Base-by-base conservation (phyloP, 2,888 invertebrate species). In the Nomada flava region DNA sequence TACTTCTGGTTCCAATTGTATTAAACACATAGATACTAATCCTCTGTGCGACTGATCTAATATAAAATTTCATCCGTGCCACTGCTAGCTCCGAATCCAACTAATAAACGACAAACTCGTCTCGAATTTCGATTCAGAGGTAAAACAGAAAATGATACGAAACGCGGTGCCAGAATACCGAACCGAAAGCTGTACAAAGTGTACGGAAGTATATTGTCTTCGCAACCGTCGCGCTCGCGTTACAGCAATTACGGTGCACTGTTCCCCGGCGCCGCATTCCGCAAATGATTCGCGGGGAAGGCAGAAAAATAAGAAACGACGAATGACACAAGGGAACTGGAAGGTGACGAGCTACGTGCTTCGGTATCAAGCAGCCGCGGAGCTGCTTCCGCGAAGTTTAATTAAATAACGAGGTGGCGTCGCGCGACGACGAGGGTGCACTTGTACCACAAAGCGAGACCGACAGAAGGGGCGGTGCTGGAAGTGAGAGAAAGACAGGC, bases 371-470 rank as follows among this genome's bases (percentile, higher is more conserved):
- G 90, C 86, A 88, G 88, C 90, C 86, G 78, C 82, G 86, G 36
- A 85, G 88, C 87, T 85, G 89, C 87, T 91, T 90, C 89, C 89
- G 88, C 88, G 85, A 91, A 92, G 88, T 92, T 92, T 91, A 92
- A 92, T 92, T 92, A 90, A 91, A 92, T 92, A 92, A 91, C 91
- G 89, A 88, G 89, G 90, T 87, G 90, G 90, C 88, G 88, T 85
- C 76, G 82, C 63, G 83, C 83, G 84, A 83, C 83, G 82, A 67
- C 67, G 82, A 73, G 76, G 79, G 76, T 65, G 81, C 67, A 71
- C 65, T 47, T 60, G 63, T 70, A 26, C 69, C 70, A 60, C 65
- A 52, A 47, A 50, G 72, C 67, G 72, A 63, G 65, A 57, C 71
- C 36, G 67, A 57, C 53, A 69, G 68, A 62, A 36, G 53, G 59